Evolutionary conservation across 2,888 invertebrate species (phyloP), one percentile per base, ranked within the genome.

Genomic region (Cremastinae sp.): DNA sequence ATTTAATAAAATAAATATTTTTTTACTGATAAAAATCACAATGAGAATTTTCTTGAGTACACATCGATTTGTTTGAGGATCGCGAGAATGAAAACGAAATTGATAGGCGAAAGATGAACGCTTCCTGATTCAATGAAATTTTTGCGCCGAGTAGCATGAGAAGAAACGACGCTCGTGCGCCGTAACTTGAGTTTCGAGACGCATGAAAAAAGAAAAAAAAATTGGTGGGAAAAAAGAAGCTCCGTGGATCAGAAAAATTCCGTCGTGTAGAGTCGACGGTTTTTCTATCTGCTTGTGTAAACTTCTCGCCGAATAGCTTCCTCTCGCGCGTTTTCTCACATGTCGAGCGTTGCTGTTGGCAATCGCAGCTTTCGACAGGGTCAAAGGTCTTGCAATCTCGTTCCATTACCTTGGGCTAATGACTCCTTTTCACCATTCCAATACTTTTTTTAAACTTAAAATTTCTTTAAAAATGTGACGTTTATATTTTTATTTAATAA

Each of bases 231-330:
- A 61, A 69, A 56, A 64, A 45, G 47, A 43, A 61, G 41, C 69
- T 61, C 53, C 62, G 45, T 43, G 65, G 61, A 41, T 51, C 71
- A 81, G 80, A 62, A 73, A 78, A 75, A 78, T 77, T n/a, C 81
- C 81, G 80, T 72, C 58, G 45, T 45, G 35, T 37, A 35, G 41
- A 22, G 61, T 61, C 72, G 76, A 75, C 64, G 61, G 72, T 2
- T 79, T 80, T 80, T 80, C 83, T 83, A 85, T 86, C 83, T 86
- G 35, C 80, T 80, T 82, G 80, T 70, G 85, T 81, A 87, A 87
- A 87, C 83, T 83, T 80, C 79, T 74, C 72, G 78, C 43, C 78
- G 69, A 78, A 79, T 76, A 74, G 64, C 61, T 75, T 61, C 53
- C 39, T 16, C 55, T 9, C 10, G 2, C 16, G 7, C 12, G 20